Base-by-base conservation (phyloP, 2,113 vertebrate genomes). In the Zosterops borbonicus region DNA sequence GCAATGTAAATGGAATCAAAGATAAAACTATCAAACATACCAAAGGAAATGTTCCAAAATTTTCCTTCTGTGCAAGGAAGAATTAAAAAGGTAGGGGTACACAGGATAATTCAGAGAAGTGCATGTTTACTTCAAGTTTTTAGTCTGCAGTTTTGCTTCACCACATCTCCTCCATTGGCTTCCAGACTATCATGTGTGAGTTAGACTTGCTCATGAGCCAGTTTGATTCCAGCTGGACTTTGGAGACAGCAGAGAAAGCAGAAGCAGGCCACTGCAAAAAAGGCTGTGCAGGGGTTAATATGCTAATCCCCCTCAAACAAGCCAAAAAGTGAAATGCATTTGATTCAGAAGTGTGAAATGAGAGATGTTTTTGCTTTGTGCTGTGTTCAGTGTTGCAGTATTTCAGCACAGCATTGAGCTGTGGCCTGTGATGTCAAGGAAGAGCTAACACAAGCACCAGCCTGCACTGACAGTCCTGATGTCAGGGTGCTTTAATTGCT, bases 221-320 rank as follows among this genome's bases (percentile, higher is more conserved):
- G 14, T 46, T 63, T 63, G 22, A n/a, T 77, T 68, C 25, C 59
- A 81, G 25, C 35, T 64, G 55, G 17, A 18, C 8, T 55, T 27
- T 12, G 28, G n/a, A 24, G 46, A 52, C 50, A 52, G 28, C n/a
- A 87, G 9, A 10, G 12, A 41, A 41, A 52, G 19, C 6, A 64
- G 59, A 65, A 78, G 35, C 9, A 42, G 37, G 9, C 47, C 33
- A 33, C 14, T 62, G 15, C 16, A 53, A 62, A 56, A 60, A 60
- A 44, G 28, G 15, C 55, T 56, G 9, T 12, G 5, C 3, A 2
- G 5, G 9, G 4, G 4, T 39, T 42, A 33, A 5, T 1, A 2
- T 23, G 7, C 13, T 39, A 42, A 42, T 56, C 17, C 20, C 23
- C 9, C 11, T 46, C 47, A 52, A 41, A 39, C 39, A 65, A 78